Base-by-base conservation (phyloP, 1,140 invertebrate genomes). In the Heliconius melpomene region DNA sequence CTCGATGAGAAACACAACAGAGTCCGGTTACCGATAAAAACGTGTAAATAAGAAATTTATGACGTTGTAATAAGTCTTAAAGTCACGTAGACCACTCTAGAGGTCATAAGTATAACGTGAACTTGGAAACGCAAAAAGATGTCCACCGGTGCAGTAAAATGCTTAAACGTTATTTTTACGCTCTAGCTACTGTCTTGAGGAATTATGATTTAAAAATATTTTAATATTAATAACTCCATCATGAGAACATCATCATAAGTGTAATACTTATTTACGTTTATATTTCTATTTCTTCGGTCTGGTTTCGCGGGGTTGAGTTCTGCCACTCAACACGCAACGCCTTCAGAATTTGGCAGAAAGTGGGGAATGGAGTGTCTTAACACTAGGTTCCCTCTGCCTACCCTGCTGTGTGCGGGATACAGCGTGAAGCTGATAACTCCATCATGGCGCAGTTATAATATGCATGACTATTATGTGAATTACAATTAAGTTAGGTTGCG, bases 1-100 rank as follows among this genome's bases (percentile, higher is more conserved):
- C 23, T 66, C 11, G 60, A 7, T 9, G 26, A 29, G 26, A 13
- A 66, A 9, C 26, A 29, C 26, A 29, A 29, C 26, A 16, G 72
- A 84, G 83, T 86, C 83, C 85, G 79, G 81, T 84, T 84, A 70
- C 36, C 20, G 20, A 66, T 16, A 32, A 77, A 38, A 26, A 72
- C n/a, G 36, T 70, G 18, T 40, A 70, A 79, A 74, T 74, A 18
- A 75, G 66, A 50, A 57, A 75, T 70, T 74, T 79, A 75, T 52
- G 1, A 50, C n/a, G 32, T 52, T 9, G 54, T 70, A 36, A 79
- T 74, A 75, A 52, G 57, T 66, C 26, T 70, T 52, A 26, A 70
- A 60, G 6, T 66, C 20, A 29, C 57, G 29, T 70, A 71, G 36
- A 3, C 60, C 13, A 29, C 23, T 66, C 3, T 76, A 80, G 40